Conservation (phyloP, 2,113 vertebrate genomes). For the crab-eating macaque (Macaca fascicularis) region DNA sequence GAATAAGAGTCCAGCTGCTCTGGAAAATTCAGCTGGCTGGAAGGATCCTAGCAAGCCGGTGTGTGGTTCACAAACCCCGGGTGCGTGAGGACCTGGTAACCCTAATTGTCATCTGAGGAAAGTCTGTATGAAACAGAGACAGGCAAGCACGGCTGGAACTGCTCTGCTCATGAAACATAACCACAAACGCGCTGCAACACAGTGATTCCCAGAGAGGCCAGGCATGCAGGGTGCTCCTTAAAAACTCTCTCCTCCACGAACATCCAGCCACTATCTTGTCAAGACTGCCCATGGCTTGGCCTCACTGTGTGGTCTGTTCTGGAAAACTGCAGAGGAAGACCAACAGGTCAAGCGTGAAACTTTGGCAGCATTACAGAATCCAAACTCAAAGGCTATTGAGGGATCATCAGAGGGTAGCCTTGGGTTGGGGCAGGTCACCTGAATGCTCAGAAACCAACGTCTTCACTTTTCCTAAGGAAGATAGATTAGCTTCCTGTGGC, state of each 20-base stretch:
- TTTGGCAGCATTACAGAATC: neutral
- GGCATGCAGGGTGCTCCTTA: rapidly evolving
- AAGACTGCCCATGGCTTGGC: neutral
- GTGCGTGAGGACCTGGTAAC: neutral
- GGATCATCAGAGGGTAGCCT: neutral
- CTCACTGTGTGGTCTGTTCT: neutral
- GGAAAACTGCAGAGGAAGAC: neutral
- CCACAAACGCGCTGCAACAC: neutral
- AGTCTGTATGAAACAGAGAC: neutral
- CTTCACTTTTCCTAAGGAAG: neutral
- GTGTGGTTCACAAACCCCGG: neutral
- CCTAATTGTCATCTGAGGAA: neutral
- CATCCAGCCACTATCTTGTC: neutral
- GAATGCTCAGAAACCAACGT: neutral
- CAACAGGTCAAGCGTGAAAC: neutral
- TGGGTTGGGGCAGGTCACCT: neutral
- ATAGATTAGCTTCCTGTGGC: no score
- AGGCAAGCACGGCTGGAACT: rapidly evolving
- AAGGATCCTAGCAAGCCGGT: neutral
- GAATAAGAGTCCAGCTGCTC: neutral
- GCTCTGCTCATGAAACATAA: rapidly evolving
- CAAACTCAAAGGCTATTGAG: neutral
- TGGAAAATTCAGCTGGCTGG: neutral
- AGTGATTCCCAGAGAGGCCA: rapidly evolving
- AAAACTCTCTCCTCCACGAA: rapidly evolving